Evolutionary conservation across 2,113 vertebrate genomes (phyloP).

Genomic region (Passer montanus): DNA sequence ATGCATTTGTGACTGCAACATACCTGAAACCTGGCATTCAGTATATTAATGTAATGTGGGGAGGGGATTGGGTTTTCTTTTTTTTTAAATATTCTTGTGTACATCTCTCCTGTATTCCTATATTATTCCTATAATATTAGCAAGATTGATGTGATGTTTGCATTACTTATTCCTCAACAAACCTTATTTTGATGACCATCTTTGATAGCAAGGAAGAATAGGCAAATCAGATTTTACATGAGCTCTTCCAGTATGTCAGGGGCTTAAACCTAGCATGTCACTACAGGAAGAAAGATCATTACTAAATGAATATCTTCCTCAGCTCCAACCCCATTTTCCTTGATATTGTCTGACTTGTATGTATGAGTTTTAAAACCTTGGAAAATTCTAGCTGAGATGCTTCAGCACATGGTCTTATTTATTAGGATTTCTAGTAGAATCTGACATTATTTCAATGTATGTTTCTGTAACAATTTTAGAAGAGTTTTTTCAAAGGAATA

Average conservation of each 20-base stretch:
- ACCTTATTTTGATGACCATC: slow-evolving; percentile 41
- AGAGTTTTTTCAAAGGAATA: slow-evolving; percentile 19
- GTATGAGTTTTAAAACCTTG: background rate
- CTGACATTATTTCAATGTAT: background rate
- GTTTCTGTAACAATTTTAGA: background rate
- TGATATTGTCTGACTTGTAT: background rate
- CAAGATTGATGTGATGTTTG: background rate
- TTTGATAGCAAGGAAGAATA: slow-evolving; percentile 32
- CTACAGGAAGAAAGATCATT: background rate
- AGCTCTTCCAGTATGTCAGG: slow-evolving; percentile 21
- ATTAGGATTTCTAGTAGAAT: background rate
- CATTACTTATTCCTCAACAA: slow-evolving; percentile 29
- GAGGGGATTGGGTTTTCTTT: background rate
- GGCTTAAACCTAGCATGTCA: background rate
- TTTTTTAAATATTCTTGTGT: background rate
- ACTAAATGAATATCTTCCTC: slow-evolving; percentile 27
- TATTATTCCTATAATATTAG: background rate
- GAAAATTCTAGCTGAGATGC: background rate
- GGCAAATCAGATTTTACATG: slow-evolving; percentile 33
- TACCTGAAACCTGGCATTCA: slow-evolving; percentile 24
- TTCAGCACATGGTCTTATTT: slow-evolving; percentile 17
- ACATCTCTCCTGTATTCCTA: background rate
- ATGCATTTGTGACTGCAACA: slow-evolving; percentile 3
- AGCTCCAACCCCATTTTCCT: background rate
- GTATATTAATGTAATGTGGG: background rate